Evolutionary conservation across 2,888 invertebrate species (phyloP).

Genomic region (Cantharis nigra): DNA sequence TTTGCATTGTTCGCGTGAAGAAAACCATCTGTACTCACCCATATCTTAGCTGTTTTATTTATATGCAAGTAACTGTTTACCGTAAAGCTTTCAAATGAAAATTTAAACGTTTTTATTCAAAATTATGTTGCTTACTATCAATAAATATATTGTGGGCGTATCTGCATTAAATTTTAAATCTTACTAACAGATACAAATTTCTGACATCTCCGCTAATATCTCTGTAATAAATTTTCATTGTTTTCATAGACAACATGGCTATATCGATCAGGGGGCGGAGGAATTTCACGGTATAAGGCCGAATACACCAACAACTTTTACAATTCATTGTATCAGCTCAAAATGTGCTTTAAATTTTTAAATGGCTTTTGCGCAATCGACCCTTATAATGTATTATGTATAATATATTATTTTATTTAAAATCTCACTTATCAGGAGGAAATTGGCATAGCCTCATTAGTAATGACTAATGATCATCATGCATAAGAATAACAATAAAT

Average conservation of each 20-base stretch:
- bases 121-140: not conserved
- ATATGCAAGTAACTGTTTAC: constrained; percentile 15
- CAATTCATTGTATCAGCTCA: not conserved
- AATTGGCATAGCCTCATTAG: too few relatives aligned
- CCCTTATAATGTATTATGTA: not conserved
- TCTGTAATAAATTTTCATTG: not conserved
- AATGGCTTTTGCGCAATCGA: not conserved
- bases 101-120: not conserved
- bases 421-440: too few relatives aligned
- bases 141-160: not conserved
- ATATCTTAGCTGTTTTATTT: constrained; percentile 17
- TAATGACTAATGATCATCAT: too few relatives aligned
- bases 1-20: constrained; percentile 13
- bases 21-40: constrained; percentile 17
- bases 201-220: not conserved
- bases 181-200: not conserved
- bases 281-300: not conserved
- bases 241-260: not conserved
- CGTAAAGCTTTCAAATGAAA: constrained; percentile 5
- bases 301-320: not conserved
- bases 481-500: too few relatives aligned
- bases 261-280: not conserved
- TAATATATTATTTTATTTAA: too few relatives aligned
- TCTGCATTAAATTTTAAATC: not conserved
- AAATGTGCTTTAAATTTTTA: not conserved